A percentile compares a stretch with the other conserved stretches of the same genome.
These are phyloP conservation scores for Nettapus auritus DNA, from an alignment of 2,113 vertebrate species.

Conservation along the genomic window DNA sequence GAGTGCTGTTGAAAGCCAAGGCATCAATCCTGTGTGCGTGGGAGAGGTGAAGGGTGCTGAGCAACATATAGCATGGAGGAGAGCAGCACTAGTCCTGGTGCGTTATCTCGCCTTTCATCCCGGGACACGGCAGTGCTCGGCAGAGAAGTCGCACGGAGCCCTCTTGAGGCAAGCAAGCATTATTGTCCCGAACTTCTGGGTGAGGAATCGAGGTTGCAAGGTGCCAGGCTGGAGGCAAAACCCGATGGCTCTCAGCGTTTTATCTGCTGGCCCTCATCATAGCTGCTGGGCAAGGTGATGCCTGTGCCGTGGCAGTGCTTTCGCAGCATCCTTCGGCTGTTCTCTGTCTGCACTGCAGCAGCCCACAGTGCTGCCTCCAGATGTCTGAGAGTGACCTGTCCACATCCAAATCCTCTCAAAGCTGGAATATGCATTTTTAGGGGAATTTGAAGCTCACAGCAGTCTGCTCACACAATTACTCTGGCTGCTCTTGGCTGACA, in stretches of 20 bases:
- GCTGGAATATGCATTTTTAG: background rate
- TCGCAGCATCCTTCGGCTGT: background rate
- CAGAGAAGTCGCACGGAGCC: slow-evolving; percentile 39
- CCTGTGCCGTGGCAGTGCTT: background rate
- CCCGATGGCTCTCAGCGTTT: accelerated
- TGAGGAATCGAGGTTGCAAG: background rate
- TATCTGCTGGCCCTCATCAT: background rate
- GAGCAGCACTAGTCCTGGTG: background rate
- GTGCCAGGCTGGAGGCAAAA: background rate
- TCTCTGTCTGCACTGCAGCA: background rate
- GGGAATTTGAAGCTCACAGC: background rate
- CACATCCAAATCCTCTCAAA: background rate
- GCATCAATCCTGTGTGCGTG: background rate
- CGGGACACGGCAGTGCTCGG: background rate
- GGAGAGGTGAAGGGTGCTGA: background rate
- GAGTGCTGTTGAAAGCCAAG: background rate
- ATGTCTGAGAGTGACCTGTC: background rate
- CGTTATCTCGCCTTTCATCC: background rate
- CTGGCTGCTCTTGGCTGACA: background rate
- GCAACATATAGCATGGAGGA: background rate
- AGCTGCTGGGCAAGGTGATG: background rate
- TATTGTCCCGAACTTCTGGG: background rate
- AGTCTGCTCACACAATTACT: accelerated
- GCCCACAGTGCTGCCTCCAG: background rate
- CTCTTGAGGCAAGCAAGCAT: slow-evolving; percentile 43